Evolutionary conservation across 2,113 vertebrate species (phyloP), one percentile per base, ranked within the genome.

Genomic region (Ciconia boyciana): DNA sequence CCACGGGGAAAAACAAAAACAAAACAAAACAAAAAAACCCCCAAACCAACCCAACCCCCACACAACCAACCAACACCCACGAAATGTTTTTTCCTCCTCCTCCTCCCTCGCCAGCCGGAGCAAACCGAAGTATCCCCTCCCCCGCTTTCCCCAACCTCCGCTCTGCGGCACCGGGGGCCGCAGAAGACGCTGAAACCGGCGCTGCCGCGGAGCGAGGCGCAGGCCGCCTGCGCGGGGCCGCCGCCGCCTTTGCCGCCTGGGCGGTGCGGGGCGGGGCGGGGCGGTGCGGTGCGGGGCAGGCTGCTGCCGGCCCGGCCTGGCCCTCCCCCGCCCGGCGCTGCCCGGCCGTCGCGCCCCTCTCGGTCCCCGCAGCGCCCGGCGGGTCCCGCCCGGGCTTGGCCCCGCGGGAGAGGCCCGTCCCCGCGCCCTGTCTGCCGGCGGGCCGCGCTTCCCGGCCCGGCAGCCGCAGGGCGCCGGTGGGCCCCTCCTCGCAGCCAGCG

Each of bases 401-500:
- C 21, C 13, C 16, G 29, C 54, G 32, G 70, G 36, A 16, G 19
- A 16, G 49, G 28, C 49, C 17, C 10, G 32, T 28, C 21, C 21
- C 24, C 89, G 76, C 52, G 80, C 72, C 60, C 66, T 48, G 81
- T 55, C 66, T 88, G 61, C 36, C 87, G 68, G 95, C 68, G 84
- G 69, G 34, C 66, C 70, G 49, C 44, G 43, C 75, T 89, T 89
- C 69, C 79, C 91, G 68, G 94, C 89, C 85, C 83, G 64, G 65
- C 75, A 70, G 58, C 79, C 18, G 69, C 75, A 26, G 89, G 92
- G 58, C 57, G 46, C 72, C 89, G 44, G 64, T 80, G 39, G 54
- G 76, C 92, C 91, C 72, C 92, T 93, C 55, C 96, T 95, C 91
- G 88, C 89, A 57, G 78, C 81, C 74, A n/a, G 91, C 91, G 64